These are phyloP conservation scores for Paradoxurus hermaphroditus DNA, from an alignment of 2,113 vertebrate species.

Conservation along the genomic window DNA sequence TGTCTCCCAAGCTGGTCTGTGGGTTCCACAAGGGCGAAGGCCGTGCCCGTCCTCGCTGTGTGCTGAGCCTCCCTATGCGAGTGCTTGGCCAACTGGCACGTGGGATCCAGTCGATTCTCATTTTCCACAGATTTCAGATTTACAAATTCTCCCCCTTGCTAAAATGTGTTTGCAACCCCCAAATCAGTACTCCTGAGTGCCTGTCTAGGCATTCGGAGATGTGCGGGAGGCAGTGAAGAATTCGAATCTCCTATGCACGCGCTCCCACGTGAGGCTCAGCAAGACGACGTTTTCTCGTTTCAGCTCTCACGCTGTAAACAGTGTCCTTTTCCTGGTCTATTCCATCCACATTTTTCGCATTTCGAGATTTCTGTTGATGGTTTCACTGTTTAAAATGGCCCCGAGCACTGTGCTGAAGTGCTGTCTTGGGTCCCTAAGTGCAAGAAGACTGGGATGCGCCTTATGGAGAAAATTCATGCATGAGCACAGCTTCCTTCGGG, in stretches of 20 bases:
- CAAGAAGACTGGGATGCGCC: not conserved
- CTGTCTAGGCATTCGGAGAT: not conserved
- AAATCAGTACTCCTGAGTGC: not conserved
- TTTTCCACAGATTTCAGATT: not conserved
- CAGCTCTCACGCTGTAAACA: not conserved
- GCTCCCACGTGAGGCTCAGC: not conserved
- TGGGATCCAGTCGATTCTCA: not conserved
- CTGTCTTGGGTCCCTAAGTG: not conserved
- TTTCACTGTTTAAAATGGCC: not conserved
- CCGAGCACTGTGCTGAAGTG: not conserved
- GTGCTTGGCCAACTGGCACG: not conserved
- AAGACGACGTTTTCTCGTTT: not conserved
- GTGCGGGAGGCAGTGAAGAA: accelerated
- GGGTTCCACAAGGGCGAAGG: not conserved
- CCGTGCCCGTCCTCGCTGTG: not conserved
- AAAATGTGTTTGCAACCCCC: not conserved
- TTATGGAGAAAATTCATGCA: not conserved
- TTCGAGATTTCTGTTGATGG: not conserved
- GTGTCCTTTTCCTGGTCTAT: not conserved
- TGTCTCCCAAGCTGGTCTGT: not conserved
- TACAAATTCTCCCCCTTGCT: not conserved
- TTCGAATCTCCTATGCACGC: too few species aligned
- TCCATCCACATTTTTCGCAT: not conserved
- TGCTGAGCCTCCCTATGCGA: not conserved
- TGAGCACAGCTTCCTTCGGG: not conserved